Percentiles rank a stretch among this genome's conserved stretches.
These are phyloP conservation scores for Aspidiotus destructor DNA, from an alignment of 2,888 invertebrate genomes.

Conservation along the genomic window DNA sequence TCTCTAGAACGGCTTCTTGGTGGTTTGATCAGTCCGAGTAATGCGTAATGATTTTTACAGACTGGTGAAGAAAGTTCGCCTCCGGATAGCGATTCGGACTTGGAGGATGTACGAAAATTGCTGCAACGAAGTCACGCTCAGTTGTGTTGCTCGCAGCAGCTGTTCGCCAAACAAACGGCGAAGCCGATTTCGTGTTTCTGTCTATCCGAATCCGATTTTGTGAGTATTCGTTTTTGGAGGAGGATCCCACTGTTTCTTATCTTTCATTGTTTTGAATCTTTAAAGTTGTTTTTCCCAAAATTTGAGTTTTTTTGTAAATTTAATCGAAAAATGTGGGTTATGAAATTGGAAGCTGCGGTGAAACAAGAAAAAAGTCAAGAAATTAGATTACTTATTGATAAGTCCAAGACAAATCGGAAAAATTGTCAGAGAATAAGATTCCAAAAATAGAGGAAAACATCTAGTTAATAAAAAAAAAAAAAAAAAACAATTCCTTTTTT, in stretches of 20 bases:
- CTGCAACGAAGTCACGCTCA: slow-evolving; percentile 55
- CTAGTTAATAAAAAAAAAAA: too few relatives aligned
- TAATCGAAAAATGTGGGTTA: too few relatives aligned
- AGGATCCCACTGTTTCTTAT: background rate
- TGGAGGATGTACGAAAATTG: slow-evolving; percentile 55
- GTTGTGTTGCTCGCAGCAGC: slow-evolving; percentile 52
- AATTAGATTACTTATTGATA: too few relatives aligned
- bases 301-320: too few relatives aligned
- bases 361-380: too few relatives aligned
- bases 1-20: background rate
- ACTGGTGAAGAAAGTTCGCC: slow-evolving; percentile 37
- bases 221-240: slow-evolving; percentile 35
- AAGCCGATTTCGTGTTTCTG: slow-evolving; percentile 38
- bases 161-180: slow-evolving; percentile 47
- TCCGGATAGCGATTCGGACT: slow-evolving; percentile 38
- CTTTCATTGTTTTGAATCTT: too few relatives aligned
- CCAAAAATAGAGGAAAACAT: too few relatives aligned
- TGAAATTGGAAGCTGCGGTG: too few relatives aligned
- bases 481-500: too few relatives aligned
- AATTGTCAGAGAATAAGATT: too few relatives aligned
- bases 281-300: too few relatives aligned
- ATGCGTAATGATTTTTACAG: slow-evolving; percentile 31
- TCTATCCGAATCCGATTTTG: slow-evolving; percentile 38
- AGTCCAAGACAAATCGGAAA: too few relatives aligned
- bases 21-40: background rate